phyloP scores from a whole-genome alignment of 2,797 vertebrate genomes.

The Sarcophilus harrisii region DNA sequence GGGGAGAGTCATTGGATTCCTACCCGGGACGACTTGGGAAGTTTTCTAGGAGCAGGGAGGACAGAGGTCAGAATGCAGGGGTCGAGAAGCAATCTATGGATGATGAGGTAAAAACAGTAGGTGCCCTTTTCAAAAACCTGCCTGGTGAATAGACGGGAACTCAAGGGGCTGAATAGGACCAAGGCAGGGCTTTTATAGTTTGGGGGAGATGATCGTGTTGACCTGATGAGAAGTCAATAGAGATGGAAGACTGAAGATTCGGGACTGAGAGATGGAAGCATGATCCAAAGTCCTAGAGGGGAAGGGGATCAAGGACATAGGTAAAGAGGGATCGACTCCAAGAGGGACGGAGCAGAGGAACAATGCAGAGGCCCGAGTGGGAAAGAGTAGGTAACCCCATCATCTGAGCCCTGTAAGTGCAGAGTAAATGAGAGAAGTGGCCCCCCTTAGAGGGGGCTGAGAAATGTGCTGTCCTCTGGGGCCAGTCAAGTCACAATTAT shows the following conservation, averaged over 20 bases:
- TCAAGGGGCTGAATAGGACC: background rate
- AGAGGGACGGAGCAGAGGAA: background rate
- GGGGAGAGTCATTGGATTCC: background rate
- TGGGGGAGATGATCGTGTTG: background rate
- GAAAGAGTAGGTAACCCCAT: background rate
- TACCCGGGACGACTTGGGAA: background rate
- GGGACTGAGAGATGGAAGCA: background rate
- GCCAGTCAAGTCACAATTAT: background rate
- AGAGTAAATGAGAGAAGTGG: background rate
- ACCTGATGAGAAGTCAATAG: background rate
- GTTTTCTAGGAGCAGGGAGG: background rate
- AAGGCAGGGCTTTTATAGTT: background rate
- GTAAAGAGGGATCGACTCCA: background rate
- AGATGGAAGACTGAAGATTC: background rate
- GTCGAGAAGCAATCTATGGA: background rate
- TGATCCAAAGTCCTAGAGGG: background rate
- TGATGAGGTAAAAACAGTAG: background rate
- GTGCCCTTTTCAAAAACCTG: background rate
- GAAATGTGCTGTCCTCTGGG: background rate
- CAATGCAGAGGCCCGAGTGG: background rate
- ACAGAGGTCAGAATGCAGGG: background rate
- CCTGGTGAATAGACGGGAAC: background rate
- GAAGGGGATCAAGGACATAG: background rate
- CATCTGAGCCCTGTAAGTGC: background rate
- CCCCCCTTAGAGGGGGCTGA: background rate